Base-by-base conservation (phyloP, 2,888 invertebrate species). In the Eupithecia tripunctaria region DNA sequence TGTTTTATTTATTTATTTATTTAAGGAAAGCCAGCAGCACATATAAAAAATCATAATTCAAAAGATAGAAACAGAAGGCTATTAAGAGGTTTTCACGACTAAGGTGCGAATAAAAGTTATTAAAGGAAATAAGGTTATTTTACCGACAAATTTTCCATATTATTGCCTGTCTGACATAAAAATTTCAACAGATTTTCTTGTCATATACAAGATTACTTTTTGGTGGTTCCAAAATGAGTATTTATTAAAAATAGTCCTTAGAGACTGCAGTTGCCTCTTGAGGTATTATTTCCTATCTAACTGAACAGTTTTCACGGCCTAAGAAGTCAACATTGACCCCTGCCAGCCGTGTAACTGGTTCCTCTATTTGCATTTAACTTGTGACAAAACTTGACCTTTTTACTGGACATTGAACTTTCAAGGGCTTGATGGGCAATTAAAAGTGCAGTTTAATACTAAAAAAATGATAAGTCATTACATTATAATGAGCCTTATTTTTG, bases 371-470 rank as follows among this genome's bases (percentile, higher is more conserved):
- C 51, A 59, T 65, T 65, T 21, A n/a, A 56, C 27, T 41, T 66
- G 32, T 60, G 70, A 60, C 43, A 70, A 56, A 70, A 43, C 60
- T 66, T 66, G 59, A 60, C 66, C 62, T 73, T 66, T 29, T 27
- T 43, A 32, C 18, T 60, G 59, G 41, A 43, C 36, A 41, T 41
- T 68, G 32, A 21, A 63, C 47, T 43, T 36, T 25, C 18, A 21
- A 60, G 18, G 29, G 60, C 18, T 25, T 56, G 56, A 56, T 25
- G 25, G 56, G 56, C 25, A 60, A 29, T 60, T 60, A 60, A 60
- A 29, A 29, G 29, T 4, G 60, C 29, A 60, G 18, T 18, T 29
- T 18, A 18, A 1, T 60, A 18, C 18, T 29, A 18, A 27, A 27
- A 18, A 29, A 1, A 18, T 29, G n/a, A n/a, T n/a, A 29, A 29